These are phyloP conservation scores for Leptobrachium ailaonicum DNA, from an alignment of 2,113 vertebrate genomes.

Conservation along the genomic window DNA sequence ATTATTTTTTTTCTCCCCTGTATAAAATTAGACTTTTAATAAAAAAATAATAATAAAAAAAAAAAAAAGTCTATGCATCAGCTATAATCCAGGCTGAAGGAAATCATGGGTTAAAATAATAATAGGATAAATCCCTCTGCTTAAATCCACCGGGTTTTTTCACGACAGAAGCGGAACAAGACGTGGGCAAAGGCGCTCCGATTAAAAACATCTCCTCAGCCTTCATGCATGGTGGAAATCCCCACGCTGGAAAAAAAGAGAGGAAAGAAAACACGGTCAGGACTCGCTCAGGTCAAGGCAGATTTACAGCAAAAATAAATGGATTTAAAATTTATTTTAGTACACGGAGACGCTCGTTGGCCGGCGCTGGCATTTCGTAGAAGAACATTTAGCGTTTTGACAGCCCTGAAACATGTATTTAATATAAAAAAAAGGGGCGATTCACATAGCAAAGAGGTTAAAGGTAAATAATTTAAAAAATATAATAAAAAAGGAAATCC, in stretches of 20 bases:
- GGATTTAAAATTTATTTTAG: too few species aligned
- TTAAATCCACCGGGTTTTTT: background rate
- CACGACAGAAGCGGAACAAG: background rate
- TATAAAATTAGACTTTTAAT: background rate
- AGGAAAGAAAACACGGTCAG: background rate
- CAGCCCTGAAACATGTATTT: too few species aligned
- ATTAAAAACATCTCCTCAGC: slow-evolving; percentile 34
- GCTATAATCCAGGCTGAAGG: background rate
- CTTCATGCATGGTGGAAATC: background rate
- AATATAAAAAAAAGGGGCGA: too few species aligned
- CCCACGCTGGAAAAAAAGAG: slow-evolving; percentile 10
- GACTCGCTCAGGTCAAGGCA: too few species aligned
- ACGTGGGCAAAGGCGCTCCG: background rate
- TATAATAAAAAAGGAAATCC: too few species aligned
- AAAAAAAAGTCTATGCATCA: background rate
- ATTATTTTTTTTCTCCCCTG: background rate
- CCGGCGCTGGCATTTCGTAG: too few species aligned
- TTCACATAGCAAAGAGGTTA: too few species aligned
- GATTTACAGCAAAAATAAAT: too few species aligned
- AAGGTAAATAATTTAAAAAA: too few species aligned
- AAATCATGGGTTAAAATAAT: slow-evolving; percentile 4
- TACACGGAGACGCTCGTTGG: too few species aligned
- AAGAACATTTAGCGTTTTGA: too few species aligned
- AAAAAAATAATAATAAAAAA: background rate
- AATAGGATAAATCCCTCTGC: background rate